A percentile compares a stretch with the other conserved stretches of the same genome.
These are phyloP conservation scores for Cichladusa arquata DNA, from an alignment of 2,113 vertebrate genomes.

Conservation along the genomic window DNA sequence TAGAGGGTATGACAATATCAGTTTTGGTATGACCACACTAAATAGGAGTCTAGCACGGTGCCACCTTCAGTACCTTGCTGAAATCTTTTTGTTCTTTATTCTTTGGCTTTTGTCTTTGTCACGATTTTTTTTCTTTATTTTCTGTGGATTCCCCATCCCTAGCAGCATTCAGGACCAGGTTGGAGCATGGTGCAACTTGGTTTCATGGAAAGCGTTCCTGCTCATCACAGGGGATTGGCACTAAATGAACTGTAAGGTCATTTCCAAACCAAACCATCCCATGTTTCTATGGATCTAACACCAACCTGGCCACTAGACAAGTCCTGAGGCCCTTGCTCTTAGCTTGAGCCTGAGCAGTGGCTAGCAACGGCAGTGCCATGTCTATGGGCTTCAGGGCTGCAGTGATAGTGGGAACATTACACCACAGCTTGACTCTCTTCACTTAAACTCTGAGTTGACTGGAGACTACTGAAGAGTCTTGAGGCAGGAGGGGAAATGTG, in stretches of 20 bases:
- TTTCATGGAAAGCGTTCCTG: not conserved
- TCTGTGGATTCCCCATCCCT: not conserved
- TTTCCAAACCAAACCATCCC: not conserved
- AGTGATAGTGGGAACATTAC: not conserved
- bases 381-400: not conserved
- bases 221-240: fast-evolving
- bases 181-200: not conserved
- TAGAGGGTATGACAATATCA: not conserved
- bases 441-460: not conserved
- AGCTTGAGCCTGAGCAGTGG: not conserved
- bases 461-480: not conserved
- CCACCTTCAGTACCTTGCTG: not conserved
- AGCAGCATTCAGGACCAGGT: not conserved
- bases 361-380: not conserved
- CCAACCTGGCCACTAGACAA: not conserved
- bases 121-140: not conserved
- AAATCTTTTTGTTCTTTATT: not conserved
- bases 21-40: not conserved
- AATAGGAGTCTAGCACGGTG: not conserved
- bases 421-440: not conserved
- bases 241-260: not conserved
- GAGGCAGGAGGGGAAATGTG: not conserved
- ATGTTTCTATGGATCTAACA: not conserved
- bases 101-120: not conserved
- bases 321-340: not conserved